A percentile compares a stretch with the other conserved stretches of the same genome.
Conservation (phyloP, 2,888 invertebrate species). For the Steinernema hermaphroditum region DNA sequence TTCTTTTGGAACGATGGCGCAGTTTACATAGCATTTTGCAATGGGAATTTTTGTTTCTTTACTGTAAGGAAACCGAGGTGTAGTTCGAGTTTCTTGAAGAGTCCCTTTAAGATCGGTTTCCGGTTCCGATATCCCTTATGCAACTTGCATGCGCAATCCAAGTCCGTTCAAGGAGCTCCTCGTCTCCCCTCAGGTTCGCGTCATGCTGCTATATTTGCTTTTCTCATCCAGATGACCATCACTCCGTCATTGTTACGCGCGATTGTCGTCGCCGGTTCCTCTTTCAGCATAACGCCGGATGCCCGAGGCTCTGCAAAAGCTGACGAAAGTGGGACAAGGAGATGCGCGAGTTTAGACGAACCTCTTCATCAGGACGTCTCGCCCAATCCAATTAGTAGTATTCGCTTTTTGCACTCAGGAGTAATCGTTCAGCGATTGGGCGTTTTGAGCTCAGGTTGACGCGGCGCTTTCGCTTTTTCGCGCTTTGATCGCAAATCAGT, state of each 20-base stretch:
- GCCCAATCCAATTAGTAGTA: constrained; percentile 10
- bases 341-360: neutral
- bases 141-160: constrained; percentile 2
- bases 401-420: neutral
- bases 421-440: neutral
- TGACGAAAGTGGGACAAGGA: constrained; percentile 16
- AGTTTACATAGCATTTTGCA: too few relatives aligned
- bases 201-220: constrained; percentile 14
- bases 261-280: constrained; percentile 14
- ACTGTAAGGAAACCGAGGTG: too few relatives aligned
- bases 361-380: neutral
- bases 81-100: too few relatives aligned
- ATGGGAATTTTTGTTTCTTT: too few relatives aligned
- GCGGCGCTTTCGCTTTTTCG: constrained; percentile 17
- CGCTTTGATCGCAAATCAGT: constrained; percentile 26
- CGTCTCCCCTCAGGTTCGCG: neutral
- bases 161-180: neutral
- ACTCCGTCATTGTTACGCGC: neutral
- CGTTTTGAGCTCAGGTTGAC: neutral
- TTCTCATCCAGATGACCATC: constrained; percentile 30
- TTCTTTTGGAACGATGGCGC: too few relatives aligned
- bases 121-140: constrained; percentile 21
- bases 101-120: too few relatives aligned
- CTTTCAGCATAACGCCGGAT: neutral
- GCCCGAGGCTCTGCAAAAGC: constrained; percentile 19